Conservation (phyloP, 2,797 vertebrate genomes). For the Ispidina picta region DNA sequence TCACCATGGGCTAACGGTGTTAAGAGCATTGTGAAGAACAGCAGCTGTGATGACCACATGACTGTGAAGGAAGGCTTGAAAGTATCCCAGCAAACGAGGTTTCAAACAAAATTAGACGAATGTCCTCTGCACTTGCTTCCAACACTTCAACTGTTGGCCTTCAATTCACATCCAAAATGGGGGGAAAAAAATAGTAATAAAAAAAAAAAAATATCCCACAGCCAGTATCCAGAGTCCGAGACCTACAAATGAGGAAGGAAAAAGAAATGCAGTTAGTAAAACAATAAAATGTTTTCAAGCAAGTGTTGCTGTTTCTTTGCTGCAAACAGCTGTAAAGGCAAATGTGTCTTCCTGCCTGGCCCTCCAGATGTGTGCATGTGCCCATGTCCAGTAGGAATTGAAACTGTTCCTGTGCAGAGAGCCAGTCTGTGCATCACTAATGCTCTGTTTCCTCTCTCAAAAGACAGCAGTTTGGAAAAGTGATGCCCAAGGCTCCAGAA, state of each 20-base stretch:
- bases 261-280: constrained; percentile 28
- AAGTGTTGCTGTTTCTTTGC: constrained; percentile 28
- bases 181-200: background rate
- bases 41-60: constrained; percentile 93
- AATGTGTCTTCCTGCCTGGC: background rate
- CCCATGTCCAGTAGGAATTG: background rate
- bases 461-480: background rate
- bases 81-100: constrained; percentile 50
- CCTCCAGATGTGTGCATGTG: background rate
- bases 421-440: background rate
- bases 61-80: constrained; percentile 75
- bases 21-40: constrained; percentile 88
- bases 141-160: constrained; percentile 32
- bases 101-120: constrained; percentile 57
- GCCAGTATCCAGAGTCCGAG: constrained; percentile 67
- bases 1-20: constrained; percentile 88
- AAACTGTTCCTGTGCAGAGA: background rate
- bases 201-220: constrained; percentile 21
- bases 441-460: background rate
- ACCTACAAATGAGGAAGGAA: constrained; percentile 69
- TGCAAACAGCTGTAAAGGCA: constrained; percentile 54
- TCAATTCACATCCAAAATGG: constrained; percentile 50
- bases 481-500: background rate
- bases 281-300: background rate
- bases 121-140: constrained; percentile 49